Evolutionary conservation across 1,140 invertebrate genomes (phyloP).

Genomic region (Drosophila punjabiensis): DNA sequence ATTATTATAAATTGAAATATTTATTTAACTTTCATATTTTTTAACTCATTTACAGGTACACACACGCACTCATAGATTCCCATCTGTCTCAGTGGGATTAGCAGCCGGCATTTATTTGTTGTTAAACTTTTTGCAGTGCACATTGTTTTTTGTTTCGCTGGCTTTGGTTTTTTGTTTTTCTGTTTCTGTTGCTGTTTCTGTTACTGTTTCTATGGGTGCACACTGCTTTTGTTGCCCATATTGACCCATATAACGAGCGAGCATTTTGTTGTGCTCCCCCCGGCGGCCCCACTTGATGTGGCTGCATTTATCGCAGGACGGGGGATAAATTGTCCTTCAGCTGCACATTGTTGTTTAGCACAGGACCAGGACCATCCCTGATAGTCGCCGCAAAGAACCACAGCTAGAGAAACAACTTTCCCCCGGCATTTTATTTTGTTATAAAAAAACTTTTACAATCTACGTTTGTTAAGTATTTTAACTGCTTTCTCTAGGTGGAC

Average conservation of each 20-base stretch:
- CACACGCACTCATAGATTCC: neutral
- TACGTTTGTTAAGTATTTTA: slow-evolving; percentile 84
- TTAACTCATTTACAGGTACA: neutral
- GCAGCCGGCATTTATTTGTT: slow-evolving; percentile 14
- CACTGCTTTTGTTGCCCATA: slow-evolving; percentile 73
- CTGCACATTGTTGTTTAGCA: slow-evolving; percentile 68
- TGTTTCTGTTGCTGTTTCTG: slow-evolving; percentile 7
- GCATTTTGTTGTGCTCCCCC: slow-evolving; percentile 42
- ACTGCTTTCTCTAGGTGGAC: slow-evolving; percentile 62
- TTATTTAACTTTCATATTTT: neutral
- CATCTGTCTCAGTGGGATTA: slow-evolving; percentile 4
- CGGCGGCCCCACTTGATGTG: slow-evolving; percentile 45
- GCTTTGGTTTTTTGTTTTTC: slow-evolving; percentile 21
- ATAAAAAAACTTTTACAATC: slow-evolving; percentile 82
- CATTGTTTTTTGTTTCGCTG: slow-evolving; percentile 38
- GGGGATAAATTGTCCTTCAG: slow-evolving; percentile 65
- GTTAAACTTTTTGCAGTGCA: slow-evolving; percentile 31
- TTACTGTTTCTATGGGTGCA: slow-evolving; percentile 31
- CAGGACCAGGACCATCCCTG: slow-evolving; percentile 1
- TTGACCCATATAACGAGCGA: slow-evolving; percentile 75
- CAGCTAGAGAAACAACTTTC: slow-evolving; percentile 54
- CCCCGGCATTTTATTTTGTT: slow-evolving; percentile 73
- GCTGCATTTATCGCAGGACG: slow-evolving; percentile 56
- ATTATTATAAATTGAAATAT: neutral
- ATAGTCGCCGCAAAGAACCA: slow-evolving; percentile 12